Conservation (phyloP, 2,113 vertebrate species). For the Notarius lentiginosus region DNA sequence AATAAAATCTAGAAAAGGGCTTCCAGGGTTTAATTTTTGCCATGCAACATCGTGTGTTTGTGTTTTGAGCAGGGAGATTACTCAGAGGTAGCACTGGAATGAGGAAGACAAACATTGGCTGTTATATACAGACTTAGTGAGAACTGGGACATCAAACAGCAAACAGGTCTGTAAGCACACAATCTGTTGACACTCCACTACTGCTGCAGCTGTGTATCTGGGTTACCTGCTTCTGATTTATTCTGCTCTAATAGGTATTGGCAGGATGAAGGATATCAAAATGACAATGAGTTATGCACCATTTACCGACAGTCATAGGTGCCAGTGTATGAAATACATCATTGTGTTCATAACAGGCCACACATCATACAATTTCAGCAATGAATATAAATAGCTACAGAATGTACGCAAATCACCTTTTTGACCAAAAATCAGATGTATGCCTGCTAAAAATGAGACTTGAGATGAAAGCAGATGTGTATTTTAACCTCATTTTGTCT, state of each 20-base stretch:
- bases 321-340: not conserved
- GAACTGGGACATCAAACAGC: not conserved
- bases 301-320: not conserved
- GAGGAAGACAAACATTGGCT: not conserved
- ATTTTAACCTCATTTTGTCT: not conserved
- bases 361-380: not conserved
- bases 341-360: not conserved
- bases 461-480: not conserved
- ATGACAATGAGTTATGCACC: not conserved
- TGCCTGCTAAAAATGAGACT: not conserved
- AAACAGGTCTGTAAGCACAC: conserved; percentile 8
- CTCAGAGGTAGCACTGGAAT: not conserved
- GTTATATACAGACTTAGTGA: conserved; percentile 1
- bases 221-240: not conserved
- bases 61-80: not conserved
- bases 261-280: not conserved
- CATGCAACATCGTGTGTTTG: not conserved
- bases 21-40: not conserved
- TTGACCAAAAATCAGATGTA: not conserved
- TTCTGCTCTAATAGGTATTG: not conserved
- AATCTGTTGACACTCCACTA: not conserved
- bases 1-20: not conserved
- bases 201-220: not conserved
- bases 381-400: not conserved
- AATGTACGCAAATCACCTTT: not conserved